Conservation (phyloP, 2,113 vertebrate species). For the Cynopterus brachyotis region DNA sequence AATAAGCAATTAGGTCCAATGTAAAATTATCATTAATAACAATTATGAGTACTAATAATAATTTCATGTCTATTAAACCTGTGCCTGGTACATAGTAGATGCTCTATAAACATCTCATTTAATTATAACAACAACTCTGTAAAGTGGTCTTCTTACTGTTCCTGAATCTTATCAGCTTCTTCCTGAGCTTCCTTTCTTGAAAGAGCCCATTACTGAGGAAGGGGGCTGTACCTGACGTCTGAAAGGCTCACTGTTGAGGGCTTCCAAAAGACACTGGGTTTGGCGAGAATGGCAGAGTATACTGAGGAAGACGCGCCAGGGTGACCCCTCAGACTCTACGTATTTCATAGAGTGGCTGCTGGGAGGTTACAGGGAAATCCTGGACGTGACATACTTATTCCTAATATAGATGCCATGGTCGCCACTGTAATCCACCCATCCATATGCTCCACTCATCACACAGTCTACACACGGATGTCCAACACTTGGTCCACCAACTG, state of each 20-base stretch:
- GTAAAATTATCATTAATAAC: conserved; percentile 14
- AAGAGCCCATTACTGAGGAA: not conserved
- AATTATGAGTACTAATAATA: not conserved
- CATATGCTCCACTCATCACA: not conserved
- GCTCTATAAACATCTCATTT: conserved; percentile 38
- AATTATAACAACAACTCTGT: not conserved
- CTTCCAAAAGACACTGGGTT: not conserved
- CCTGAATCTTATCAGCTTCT: not conserved
- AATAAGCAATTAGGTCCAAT: not conserved
- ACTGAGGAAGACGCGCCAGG: accelerated
- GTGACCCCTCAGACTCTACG: not conserved
- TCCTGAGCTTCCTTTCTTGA: not conserved
- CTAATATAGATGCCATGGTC: not conserved
- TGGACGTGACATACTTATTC: not conserved
- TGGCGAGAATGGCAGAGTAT: not conserved
- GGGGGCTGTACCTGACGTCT: no score
- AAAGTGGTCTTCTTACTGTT: not conserved
- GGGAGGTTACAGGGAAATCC: not conserved
- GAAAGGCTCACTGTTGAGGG: not conserved
- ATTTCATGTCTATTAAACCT: not conserved
- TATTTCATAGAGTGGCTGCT: not conserved
- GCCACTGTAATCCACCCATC: not conserved
- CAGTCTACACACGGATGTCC: accelerated
- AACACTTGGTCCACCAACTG: not conserved
- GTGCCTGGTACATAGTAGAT: not conserved